Conservation (phyloP, 1,140 invertebrate genomes). For the Drosophila willistoni region DNA sequence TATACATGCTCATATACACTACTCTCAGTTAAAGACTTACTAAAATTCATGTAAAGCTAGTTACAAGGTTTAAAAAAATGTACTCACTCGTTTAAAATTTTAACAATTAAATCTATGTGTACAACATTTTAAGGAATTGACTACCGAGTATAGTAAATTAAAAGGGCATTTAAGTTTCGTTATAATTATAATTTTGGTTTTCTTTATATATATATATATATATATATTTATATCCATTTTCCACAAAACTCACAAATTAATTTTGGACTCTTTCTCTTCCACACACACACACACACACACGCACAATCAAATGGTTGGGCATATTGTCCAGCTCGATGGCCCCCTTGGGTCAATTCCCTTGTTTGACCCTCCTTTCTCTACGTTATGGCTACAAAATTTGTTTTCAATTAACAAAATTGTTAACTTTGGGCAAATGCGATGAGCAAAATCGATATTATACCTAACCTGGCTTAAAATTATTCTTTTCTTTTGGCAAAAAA, state of each 20-base stretch:
- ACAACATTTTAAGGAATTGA: too few relatives aligned
- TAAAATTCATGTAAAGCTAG: too few relatives aligned
- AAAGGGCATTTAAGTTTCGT: neutral
- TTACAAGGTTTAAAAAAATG: too few relatives aligned
- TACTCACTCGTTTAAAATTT: too few relatives aligned
- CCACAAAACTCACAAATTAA: conserved; percentile 38
- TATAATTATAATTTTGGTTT: conserved; percentile 9
- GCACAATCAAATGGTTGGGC: neutral
- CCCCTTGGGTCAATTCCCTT: neutral
- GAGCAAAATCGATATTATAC: conserved; percentile 34
- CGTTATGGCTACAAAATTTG: conserved; percentile 55
- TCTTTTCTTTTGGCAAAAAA: neutral
- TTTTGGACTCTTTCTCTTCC: conserved; percentile 25
- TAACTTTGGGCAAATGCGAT: conserved; percentile 30
- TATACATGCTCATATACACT: conserved; percentile 8
- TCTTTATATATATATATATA: too few relatives aligned
- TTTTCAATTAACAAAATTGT: conserved; percentile 78
- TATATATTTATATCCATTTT: neutral
- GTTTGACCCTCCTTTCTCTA: too few relatives aligned
- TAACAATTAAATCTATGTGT: too few relatives aligned
- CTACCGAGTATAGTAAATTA: neutral
- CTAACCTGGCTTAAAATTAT: neutral
- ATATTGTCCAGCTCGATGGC: conserved; percentile 13
- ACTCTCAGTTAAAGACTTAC: too few relatives aligned
- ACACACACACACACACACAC: conserved; percentile 27